Evolutionary conservation across 2,888 invertebrate genomes (phyloP), one percentile per base, ranked within the genome.

Genomic region (Eupithecia dodoneata): DNA sequence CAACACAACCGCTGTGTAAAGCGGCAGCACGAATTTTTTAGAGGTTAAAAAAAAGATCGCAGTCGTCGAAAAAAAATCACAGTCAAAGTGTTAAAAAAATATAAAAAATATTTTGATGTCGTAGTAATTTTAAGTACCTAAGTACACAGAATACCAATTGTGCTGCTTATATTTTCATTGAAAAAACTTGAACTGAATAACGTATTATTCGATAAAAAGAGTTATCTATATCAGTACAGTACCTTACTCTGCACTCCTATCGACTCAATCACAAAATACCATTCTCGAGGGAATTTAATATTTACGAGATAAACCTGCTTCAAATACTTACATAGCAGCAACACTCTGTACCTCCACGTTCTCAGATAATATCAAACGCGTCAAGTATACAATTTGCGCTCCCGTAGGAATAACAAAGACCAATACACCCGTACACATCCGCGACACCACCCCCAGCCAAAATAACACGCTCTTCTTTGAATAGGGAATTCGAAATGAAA

Each of bases 401-500:
- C 75, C 75, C 9, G 86, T 85, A 3, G 91, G 88, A 76, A 91
- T 75, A 55, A 86, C 69, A 72, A 88, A 91, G 18, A 85, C 78
- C 0, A 85, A 71, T 9, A 85, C 41, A 2, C 84, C 87, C 30
- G 87, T 55, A 72, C 88, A 30, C 10, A 88, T 75, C 75, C 82
- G 85, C 44, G 66, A 80, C 0, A 88, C 30, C 30, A 89, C 59
- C 55, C 73, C 74, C 3, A 85, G 9, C 88, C 90, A 90, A 80
- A 87, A 91, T 77, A 80, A 81, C 42, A 84, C 55, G 52, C 86
- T 85, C 69, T 83, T 86, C 52, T 75, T 73, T 9, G 86, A 55
- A 80, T 89, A 79, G 1, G 89, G 86, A 83, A 89, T 89, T 47
- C 82, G 89, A 74, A 90, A 86, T 90, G 91, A 91, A 71, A 91